phyloP scores from a whole-genome alignment of 2,113 vertebrate genomes.

The Sylvietta virens region DNA sequence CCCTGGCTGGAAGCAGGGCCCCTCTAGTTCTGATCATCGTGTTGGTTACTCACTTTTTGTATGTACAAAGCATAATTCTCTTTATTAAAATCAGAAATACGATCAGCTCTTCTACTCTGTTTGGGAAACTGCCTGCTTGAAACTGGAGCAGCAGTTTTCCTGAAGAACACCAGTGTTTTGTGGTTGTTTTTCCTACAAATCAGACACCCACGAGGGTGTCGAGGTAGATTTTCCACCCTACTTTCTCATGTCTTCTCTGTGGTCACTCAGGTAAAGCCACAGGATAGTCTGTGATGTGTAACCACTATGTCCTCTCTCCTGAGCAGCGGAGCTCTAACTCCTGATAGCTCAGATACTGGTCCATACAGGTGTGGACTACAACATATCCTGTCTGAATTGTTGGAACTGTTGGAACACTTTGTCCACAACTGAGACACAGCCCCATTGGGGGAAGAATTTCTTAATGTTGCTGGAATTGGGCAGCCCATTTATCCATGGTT shows the following conservation, averaged over 20 bases:
- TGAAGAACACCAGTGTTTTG: background rate
- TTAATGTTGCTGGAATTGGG: background rate
- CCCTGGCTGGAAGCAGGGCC: background rate
- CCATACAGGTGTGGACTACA: no score
- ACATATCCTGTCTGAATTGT: background rate
- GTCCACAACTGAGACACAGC: background rate
- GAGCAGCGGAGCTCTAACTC: background rate
- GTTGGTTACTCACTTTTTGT: background rate
- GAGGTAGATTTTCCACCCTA: background rate
- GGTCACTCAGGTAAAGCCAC: background rate
- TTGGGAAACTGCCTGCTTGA: background rate
- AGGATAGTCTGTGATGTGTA: background rate
- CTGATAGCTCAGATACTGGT: background rate
- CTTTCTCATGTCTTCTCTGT: background rate
- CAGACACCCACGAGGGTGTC: fast-evolving
- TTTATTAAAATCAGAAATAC: background rate
- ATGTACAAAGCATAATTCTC: background rate
- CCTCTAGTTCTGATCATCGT: background rate
- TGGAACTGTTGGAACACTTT: background rate
- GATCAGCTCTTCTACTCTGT: background rate
- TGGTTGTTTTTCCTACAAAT: background rate
- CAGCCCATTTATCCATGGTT: background rate
- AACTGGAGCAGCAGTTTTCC: background rate
- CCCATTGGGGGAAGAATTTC: background rate
- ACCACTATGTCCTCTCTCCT: background rate